Conservation (phyloP, 2,113 vertebrate genomes). For the Leucosticte australis region DNA sequence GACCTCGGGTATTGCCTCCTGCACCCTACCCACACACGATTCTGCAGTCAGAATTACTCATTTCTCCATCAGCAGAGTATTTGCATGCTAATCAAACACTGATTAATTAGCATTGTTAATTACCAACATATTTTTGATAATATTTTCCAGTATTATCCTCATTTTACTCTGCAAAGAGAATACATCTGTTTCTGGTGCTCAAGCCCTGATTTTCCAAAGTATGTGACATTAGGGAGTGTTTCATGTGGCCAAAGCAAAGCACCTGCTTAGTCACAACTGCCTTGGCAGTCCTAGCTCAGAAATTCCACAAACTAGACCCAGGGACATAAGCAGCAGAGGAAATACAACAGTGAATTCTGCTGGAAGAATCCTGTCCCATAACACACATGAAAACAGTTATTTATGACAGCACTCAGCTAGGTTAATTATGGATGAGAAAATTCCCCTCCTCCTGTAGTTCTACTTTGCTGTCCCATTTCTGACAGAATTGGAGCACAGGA, state of each 20-base stretch:
- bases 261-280: background rate
- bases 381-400: background rate
- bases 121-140: background rate
- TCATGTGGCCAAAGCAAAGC: background rate
- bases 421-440: background rate
- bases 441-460: background rate
- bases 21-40: background rate
- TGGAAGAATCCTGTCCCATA: background rate
- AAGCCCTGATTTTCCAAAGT: background rate
- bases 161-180: background rate
- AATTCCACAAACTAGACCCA: background rate
- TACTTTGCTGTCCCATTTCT: background rate
- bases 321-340: background rate
- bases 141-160: background rate
- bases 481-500: background rate
- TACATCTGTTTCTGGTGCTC: background rate
- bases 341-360: background rate
- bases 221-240: background rate
- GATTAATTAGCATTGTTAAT: background rate
- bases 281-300: background rate
- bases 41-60: background rate
- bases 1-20: background rate
- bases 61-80: background rate
- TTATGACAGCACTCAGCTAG: background rate
- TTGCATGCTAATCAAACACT: background rate